Percentiles rank a stretch among this genome's conserved stretches.
Evolutionary conservation across 2,797 vertebrate species (phyloP).

Genomic region (Florisuga fusca): DNA sequence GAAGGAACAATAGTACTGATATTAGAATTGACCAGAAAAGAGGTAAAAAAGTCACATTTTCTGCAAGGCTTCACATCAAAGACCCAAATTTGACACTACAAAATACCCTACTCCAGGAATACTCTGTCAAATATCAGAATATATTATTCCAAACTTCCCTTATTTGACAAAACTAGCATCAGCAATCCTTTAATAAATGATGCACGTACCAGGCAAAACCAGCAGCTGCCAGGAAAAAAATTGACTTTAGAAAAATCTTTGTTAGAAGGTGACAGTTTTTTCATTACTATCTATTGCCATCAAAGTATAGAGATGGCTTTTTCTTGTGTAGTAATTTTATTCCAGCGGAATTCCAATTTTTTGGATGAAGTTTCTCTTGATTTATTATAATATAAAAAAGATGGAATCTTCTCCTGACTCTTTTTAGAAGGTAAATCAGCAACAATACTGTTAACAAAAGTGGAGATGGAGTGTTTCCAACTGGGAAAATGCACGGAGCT

Average conservation of each 20-base stretch:
- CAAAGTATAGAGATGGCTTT: conserved; percentile 35
- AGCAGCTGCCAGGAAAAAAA: conserved; percentile 49
- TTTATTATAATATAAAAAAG: conserved; percentile 53
- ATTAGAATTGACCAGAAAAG: conserved; percentile 9
- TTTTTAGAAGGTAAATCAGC: conserved; percentile 19
- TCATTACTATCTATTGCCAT: conserved; percentile 61
- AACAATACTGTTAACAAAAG: background rate
- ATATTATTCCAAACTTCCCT: conserved; percentile 34
- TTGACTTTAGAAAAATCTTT: conserved; percentile 67
- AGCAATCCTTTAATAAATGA: conserved; percentile 61
- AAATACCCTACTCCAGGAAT: background rate
- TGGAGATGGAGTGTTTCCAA: background rate
- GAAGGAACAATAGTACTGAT: background rate
- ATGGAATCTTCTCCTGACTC: background rate
- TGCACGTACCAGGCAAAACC: background rate
- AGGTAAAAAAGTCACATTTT: background rate
- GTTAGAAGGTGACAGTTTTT: conserved; percentile 63
- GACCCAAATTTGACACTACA: conserved; percentile 26
- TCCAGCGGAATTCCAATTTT: conserved; percentile 60
- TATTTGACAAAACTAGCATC: conserved; percentile 46
- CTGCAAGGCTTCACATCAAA: background rate
- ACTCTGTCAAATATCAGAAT: conserved; percentile 30
- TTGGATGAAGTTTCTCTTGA: conserved; percentile 53
- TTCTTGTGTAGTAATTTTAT: conserved; percentile 62
- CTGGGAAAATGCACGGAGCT: background rate